These are phyloP conservation scores for Drosophila ochracea DNA, from an alignment of 2,888 invertebrate species.

Conservation along the genomic window DNA sequence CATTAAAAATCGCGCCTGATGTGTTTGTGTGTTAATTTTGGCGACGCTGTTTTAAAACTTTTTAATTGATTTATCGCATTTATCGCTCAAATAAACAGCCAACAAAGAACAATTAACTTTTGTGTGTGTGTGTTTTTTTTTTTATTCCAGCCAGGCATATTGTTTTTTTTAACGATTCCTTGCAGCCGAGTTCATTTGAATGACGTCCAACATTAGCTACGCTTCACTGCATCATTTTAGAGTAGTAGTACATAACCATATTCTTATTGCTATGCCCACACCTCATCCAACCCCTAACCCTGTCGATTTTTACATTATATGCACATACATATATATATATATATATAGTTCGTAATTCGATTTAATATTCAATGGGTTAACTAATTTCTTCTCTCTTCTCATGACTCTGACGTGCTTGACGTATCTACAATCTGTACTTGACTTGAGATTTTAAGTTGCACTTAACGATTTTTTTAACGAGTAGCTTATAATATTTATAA, in stretches of 20 bases:
- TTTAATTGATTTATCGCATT: conserved; percentile 73
- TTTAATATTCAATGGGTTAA: conserved; percentile 30
- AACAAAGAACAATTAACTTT: conserved; percentile 54
- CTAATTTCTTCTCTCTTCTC: conserved; percentile 23
- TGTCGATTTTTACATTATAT: background rate
- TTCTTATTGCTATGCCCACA: background rate
- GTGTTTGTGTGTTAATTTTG: conserved; percentile 80
- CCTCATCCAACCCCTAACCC: background rate
- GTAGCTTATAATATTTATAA: background rate
- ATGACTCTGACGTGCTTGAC: conserved; percentile 2
- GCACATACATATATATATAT: background rate
- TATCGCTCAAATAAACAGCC: conserved; percentile 32
- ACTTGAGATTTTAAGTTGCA: background rate
- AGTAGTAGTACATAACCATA: background rate
- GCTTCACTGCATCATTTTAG: conserved; percentile 41
- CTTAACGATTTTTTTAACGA: background rate
- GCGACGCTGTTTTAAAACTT: conserved; percentile 65
- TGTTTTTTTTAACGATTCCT: conserved; percentile 27
- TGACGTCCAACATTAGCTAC: conserved; percentile 53
- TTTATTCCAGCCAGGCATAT: conserved; percentile 24
- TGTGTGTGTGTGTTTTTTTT: conserved; percentile 8
- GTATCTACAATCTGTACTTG: background rate
- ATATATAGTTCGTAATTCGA: conserved; percentile 33
- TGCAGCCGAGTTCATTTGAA: conserved; percentile 52
- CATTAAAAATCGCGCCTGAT: conserved; percentile 82